A percentile compares a stretch with the other conserved stretches of the same genome.
phyloP scores from a whole-genome alignment of 1,140 invertebrate species.

The Pantala flavescens region DNA sequence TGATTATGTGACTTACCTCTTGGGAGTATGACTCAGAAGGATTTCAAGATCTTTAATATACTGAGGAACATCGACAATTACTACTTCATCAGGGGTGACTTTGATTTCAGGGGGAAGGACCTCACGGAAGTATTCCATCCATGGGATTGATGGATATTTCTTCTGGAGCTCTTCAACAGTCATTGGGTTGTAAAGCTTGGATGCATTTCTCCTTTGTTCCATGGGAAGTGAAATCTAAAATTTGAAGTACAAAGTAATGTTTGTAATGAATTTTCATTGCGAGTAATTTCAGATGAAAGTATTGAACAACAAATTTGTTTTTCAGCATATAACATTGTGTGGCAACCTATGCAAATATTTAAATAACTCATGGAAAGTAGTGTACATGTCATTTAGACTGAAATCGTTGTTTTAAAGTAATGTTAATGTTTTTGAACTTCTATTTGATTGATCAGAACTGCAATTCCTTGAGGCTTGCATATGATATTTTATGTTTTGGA shows the following conservation, averaged over 20 bases:
- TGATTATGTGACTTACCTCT: constrained; percentile 33
- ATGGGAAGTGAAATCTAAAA: constrained; percentile 72
- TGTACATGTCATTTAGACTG: too few species aligned
- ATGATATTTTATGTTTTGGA: too few species aligned
- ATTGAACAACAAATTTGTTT: neutral
- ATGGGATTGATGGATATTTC: constrained; percentile 64
- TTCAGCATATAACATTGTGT: neutral
- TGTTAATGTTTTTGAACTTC: too few species aligned
- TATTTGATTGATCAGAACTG: too few species aligned
- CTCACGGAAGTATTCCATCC: constrained; percentile 70
- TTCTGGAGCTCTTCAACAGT: constrained; percentile 60
- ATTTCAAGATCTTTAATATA: constrained; percentile 59
- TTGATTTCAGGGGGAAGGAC: constrained; percentile 49
- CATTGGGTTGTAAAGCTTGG: constrained; percentile 85
- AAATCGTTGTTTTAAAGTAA: too few species aligned
- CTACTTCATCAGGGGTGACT: constrained; percentile 56
- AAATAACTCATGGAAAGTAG: too few species aligned
- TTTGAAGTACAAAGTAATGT: neutral
- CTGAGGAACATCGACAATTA: constrained; percentile 69
- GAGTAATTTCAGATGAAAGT: neutral
- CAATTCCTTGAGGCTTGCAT: too few species aligned
- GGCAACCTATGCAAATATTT: neutral
- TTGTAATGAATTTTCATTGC: neutral
- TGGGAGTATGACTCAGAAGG: constrained; percentile 43
- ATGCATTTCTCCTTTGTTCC: constrained; percentile 84